phyloP scores from a whole-genome alignment of 1,140 invertebrate species.

The Xylocopa sonorina region DNA sequence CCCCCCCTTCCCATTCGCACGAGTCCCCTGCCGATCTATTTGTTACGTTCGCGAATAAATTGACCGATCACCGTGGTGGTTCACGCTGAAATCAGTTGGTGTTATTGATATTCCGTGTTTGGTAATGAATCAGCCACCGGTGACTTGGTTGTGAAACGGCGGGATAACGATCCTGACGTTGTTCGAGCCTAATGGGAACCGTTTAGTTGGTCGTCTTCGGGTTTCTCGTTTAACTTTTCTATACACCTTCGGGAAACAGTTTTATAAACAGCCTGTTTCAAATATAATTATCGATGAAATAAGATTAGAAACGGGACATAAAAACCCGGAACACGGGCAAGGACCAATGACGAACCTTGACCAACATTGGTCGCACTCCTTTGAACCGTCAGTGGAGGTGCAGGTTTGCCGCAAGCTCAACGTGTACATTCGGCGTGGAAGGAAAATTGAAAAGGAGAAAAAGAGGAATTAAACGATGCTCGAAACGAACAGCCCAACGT shows the following conservation, averaged over 20 bases:
- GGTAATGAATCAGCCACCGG: background rate
- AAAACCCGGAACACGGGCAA: background rate
- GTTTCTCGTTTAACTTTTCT: background rate
- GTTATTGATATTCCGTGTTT: slow-evolving; percentile 24
- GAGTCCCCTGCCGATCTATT: slow-evolving; percentile 33
- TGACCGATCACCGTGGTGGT: slow-evolving; percentile 24
- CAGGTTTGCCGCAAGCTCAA: background rate
- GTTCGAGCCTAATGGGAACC: background rate
- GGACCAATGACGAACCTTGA: slow-evolving; percentile 17
- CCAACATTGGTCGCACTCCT: slow-evolving; percentile 9
- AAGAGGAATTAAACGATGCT: slow-evolving; percentile 7
- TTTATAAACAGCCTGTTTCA: no score
- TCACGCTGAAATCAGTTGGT: background rate
- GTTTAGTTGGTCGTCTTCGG: background rate
- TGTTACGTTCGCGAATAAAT: slow-evolving; percentile 39
- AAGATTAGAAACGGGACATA: background rate
- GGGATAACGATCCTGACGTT: no score
- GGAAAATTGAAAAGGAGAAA: background rate
- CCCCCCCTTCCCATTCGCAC: no score
- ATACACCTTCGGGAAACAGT: background rate
- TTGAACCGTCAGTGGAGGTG: background rate
- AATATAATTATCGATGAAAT: no score
- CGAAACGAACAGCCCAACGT: slow-evolving; percentile 21
- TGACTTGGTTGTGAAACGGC: no score
- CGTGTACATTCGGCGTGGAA: no score